A percentile compares a stretch with the other conserved stretches of the same genome.
phyloP scores from a whole-genome alignment of 92 coral and sea anemone genomes.

The Actinernus sp. region DNA sequence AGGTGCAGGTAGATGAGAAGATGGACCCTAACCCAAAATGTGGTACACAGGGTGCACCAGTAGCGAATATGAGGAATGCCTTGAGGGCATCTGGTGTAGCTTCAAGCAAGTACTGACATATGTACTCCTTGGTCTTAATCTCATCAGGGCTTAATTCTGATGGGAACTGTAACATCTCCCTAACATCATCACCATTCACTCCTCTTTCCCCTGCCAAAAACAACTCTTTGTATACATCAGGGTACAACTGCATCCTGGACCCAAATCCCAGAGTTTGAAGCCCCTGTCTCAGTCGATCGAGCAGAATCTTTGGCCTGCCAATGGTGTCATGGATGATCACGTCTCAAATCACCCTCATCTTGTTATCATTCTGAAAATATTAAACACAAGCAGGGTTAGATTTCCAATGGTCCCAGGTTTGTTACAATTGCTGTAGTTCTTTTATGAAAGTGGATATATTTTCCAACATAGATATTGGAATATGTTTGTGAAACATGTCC shows the following conservation, averaged over 20 bases:
- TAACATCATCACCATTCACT: constrained; percentile 31
- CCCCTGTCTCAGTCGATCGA: constrained; percentile 68
- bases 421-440: no score
- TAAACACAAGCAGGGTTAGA: no score
- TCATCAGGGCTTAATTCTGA: constrained; percentile 32
- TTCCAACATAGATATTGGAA: no score
- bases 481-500: no score
- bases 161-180: constrained; percentile 52
- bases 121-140: constrained; percentile 13
- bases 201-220: constrained; percentile 44
- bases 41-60: constrained; percentile 68
- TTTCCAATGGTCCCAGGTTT: no score
- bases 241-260: constrained; percentile 39
- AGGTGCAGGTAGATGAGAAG: constrained; percentile 71
- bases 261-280: constrained; percentile 49
- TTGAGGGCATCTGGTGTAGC: constrained; percentile 31
- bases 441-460: no score
- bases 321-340: constrained; percentile 36
- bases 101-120: constrained; percentile 12
- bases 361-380: constrained; percentile 56
- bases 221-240: constrained; percentile 44
- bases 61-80: constrained; percentile 43
- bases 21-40: constrained; percentile 66
- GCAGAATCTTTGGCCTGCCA: constrained; percentile 26
- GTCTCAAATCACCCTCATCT: constrained; percentile 28